Base-by-base conservation (phyloP, 2,888 invertebrate species). In the Lasioglossum vierecki region DNA sequence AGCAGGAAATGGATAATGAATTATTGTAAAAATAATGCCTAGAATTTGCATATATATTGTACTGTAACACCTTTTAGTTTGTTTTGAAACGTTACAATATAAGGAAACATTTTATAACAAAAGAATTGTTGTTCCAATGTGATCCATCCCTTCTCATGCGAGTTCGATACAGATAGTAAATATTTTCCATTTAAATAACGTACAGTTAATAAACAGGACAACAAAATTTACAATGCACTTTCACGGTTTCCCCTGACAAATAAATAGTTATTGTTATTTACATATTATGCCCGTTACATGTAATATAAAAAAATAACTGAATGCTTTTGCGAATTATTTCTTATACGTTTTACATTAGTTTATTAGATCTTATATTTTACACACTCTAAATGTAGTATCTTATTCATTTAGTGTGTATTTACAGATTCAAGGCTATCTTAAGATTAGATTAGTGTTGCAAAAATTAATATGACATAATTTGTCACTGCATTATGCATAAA, bases 21-120 rank as follows among this genome's bases (percentile, higher is more conserved):
- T 93, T 92, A 93, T 93, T 94, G 93, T 94, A 92, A 93, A 93
- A 92, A 93, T 92, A 92, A 93, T 91, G 94, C 92, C 93, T 93
- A 94, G 93, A 93, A 88, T 92, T 94, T 93, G 91, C 92, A 92
- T 92, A 93, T 93, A 92, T 91, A 94, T 93, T 94, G 91, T 94
- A 94, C 90, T 93, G 93, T 94, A 94, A 93, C 91, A 92, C 89
- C 90, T 91, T 92, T 94, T 92, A 93, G 91, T 94, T 94, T 94
- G 93, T 94, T 94, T 93, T 93, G 88, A 93, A 93, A 94, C 90
- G 92, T 94, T 94, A 94, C 90, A 94, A 94, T 94, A 94, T 94
- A 94, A 94, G 94, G 91, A 94, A 94, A 94, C 93, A 94, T 94
- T 94, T 94, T 94, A 93, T 94, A 94, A 94, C 92, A 93, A 90